Evolutionary conservation across 1,140 invertebrate genomes (phyloP), one percentile per base, ranked within the genome.

Genomic region (Hycleus phaleratus): DNA sequence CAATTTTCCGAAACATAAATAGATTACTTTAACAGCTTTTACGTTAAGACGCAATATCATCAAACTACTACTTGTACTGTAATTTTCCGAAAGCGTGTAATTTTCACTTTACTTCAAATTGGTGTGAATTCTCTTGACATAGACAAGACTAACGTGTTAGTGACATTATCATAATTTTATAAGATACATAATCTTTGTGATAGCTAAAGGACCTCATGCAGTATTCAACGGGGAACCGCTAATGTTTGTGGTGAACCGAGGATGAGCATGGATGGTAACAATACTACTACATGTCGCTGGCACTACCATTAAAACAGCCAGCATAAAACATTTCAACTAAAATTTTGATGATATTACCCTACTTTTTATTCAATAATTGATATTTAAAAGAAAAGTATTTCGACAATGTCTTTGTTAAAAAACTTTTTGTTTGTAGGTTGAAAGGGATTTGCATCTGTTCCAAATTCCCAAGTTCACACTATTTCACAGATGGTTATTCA

Each of bases 91-190:
- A 32, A 32, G 26, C 51, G 51, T 53, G 46, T 45, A 53, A 53
- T 53, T 53, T 53, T 53, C 51, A 53, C 51, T 53, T 53, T 44
- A 42, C 51, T 32, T 5, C 32, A 5, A 32, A 32, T 4, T 45
- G 51, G 24, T 45, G 51, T 26, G 42, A 46, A 45, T 53, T 53
- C 45, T 53, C 51, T 26, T 53, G 51, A 53, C 51, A 53, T 26
- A 42, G 51, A 53, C 51, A 53, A 53, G 51, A 5, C 51, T 42
- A 32, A 32, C 51, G 46, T 53, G 51, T 45, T 53, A 53, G 42
- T 53, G 51, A 45, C 51, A 53, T 53, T 53, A 53, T 53, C 51
- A 53, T 53, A 53, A 53, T 53, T 53, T 53, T 44, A 45, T 53
- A 53, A 53, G 51, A 53, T 45, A 26, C 40, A 40, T 26, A 45